These are phyloP conservation scores for Ploceus nigricollis DNA, from an alignment of 2,113 vertebrate genomes.

Conservation along the genomic window DNA sequence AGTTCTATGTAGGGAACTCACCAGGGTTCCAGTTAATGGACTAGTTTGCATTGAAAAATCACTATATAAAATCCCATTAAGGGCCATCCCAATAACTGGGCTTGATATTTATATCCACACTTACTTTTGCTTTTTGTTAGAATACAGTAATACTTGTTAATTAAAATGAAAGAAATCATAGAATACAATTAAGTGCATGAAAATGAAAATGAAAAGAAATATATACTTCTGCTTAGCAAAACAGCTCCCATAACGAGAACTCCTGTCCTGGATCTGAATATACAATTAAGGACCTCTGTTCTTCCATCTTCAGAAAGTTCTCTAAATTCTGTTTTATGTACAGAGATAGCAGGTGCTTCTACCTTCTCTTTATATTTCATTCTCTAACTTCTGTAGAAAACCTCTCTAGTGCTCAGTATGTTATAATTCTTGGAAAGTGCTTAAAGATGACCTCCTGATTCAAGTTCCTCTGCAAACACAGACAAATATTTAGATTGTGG, in stretches of 20 bases:
- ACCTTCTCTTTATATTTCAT: not conserved
- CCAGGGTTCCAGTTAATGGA: not conserved
- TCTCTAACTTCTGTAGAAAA: not conserved
- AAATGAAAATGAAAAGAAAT: not conserved
- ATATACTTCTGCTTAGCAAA: not conserved
- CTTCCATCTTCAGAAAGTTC: not conserved
- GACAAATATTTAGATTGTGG: not conserved
- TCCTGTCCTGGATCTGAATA: not conserved
- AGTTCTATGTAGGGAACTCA: not conserved
- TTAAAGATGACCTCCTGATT: not conserved
- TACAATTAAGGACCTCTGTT: not conserved
- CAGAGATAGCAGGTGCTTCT: not conserved
- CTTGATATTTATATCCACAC: not conserved
- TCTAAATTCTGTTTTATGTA: not conserved
- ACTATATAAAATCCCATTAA: not conserved
- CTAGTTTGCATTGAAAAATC: not conserved
- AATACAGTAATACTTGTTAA: not conserved
- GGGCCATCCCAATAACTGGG: not conserved
- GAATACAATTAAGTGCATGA: not conserved
- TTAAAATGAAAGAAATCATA: not conserved
- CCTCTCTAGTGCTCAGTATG: not conserved
- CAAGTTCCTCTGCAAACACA: not conserved
- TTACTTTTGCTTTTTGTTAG: not conserved
- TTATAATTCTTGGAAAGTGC: not conserved
- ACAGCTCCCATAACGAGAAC: accelerated